These are phyloP conservation scores for Arothron firmamentum DNA, from an alignment of 2,113 vertebrate genomes.

Conservation along the genomic window DNA sequence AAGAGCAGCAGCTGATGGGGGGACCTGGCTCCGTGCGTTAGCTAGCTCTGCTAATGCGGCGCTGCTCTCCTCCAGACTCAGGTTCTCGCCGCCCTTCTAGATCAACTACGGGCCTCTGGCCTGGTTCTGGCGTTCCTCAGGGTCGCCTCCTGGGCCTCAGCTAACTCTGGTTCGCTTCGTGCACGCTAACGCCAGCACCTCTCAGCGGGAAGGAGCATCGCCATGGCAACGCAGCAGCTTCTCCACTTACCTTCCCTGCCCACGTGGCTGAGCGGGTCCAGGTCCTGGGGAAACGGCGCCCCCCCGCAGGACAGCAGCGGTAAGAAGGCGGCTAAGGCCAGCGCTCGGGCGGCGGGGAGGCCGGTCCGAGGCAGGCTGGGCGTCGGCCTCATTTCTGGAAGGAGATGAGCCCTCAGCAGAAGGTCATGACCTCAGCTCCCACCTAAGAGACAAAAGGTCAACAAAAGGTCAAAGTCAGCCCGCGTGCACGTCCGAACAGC, in stretches of 20 bases:
- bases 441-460: constrained; percentile 37
- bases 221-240: constrained; percentile 29
- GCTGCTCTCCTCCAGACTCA: constrained; percentile 65
- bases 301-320: constrained; percentile 58
- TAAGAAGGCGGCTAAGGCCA: constrained; percentile 57
- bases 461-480: too few species aligned
- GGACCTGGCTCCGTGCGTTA: constrained; percentile 32
- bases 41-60: not conserved
- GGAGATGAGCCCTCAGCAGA: constrained; percentile 61
- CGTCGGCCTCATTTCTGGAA: constrained; percentile 72
- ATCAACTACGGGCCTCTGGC: constrained; percentile 60
- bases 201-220: constrained; percentile 10
- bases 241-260: constrained; percentile 71
- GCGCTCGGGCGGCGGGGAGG: constrained; percentile 59
- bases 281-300: constrained; percentile 75
- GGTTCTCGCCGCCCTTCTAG: constrained; percentile 52
- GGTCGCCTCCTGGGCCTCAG: too few species aligned
- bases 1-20: constrained; percentile 29
- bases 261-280: constrained; percentile 74
- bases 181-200: too few species aligned
- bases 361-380: constrained; percentile 58
- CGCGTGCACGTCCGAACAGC: too few species aligned
- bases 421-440: constrained; percentile 66
- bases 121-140: constrained; percentile 30
- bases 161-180: too few species aligned